phyloP scores from a whole-genome alignment of 2,888 invertebrate species.

The Furcula furcula region DNA sequence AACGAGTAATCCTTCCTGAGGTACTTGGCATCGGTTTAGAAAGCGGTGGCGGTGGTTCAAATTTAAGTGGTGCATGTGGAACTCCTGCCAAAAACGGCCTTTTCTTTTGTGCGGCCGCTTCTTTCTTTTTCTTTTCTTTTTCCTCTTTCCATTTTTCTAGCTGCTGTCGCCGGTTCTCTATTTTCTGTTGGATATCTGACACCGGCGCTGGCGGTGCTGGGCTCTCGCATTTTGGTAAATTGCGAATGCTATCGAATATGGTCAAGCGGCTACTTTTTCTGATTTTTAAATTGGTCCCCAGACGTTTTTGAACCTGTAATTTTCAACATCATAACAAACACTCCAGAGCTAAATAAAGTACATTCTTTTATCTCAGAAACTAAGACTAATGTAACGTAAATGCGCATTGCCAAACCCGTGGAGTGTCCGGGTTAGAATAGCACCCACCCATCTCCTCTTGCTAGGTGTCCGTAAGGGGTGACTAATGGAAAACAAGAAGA shows the following conservation, averaged over 20 bases:
- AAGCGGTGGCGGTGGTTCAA: constrained; percentile 55
- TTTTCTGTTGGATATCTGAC: constrained; percentile 36
- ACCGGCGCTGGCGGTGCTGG: constrained; percentile 40
- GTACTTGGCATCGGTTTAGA: constrained; percentile 47
- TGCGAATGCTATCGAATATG: constrained; percentile 54
- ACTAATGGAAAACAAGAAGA: too few species aligned
- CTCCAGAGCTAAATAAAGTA: too few species aligned
- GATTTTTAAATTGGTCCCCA: constrained; percentile 45
- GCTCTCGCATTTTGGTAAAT: constrained; percentile 42
- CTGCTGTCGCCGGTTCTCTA: constrained; percentile 53
- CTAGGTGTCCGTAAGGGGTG: too few species aligned
- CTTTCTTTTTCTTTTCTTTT: constrained; percentile 60
- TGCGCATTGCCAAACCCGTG: too few species aligned
- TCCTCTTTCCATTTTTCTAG: constrained; percentile 70
- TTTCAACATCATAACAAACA: too few species aligned
- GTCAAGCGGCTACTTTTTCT: constrained; percentile 54
- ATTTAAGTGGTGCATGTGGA: constrained; percentile 45
- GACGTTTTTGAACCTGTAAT: constrained; percentile 53
- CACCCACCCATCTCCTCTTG: too few species aligned
- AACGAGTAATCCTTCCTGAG: constrained; percentile 62
- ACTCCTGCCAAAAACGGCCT: constrained; percentile 66
- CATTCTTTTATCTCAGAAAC: too few species aligned
- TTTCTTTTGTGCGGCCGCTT: constrained; percentile 50
- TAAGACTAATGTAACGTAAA: too few species aligned
- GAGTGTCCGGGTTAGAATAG: too few species aligned